Conservation (phyloP, 2,113 vertebrate genomes). For the Brachyhypopomus gauderio region DNA sequence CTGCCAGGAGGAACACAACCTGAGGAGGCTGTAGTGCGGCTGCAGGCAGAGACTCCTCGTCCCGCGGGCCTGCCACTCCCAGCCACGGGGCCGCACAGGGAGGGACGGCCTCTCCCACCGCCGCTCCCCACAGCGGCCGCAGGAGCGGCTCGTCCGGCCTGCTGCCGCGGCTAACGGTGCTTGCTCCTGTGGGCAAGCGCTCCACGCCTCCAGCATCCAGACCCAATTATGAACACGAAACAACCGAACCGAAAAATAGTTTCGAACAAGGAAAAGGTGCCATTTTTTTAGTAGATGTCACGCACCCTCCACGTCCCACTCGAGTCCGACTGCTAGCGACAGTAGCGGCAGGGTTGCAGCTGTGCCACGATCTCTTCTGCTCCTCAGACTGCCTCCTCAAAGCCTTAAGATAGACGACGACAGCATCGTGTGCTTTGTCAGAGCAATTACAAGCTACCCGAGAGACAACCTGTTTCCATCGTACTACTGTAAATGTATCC, state of each 20-base stretch:
- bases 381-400: constrained; percentile 36
- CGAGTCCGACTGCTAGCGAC: background rate
- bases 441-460: constrained; percentile 7
- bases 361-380: background rate
- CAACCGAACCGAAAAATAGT: constrained; percentile 1
- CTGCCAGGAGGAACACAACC: constrained; percentile 82
- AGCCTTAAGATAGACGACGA: constrained; percentile 27
- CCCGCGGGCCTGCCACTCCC: background rate
- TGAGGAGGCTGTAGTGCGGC: constrained; percentile 68
- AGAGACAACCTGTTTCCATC: constrained; percentile 58
- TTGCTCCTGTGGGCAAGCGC: background rate
- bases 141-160: constrained; percentile 6
- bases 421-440: constrained; percentile 42
- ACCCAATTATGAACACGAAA: background rate
- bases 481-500: constrained; percentile 77
- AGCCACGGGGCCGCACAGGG: constrained; percentile 58
- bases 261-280: background rate
- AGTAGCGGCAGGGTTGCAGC: background rate
- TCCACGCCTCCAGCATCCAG: background rate
- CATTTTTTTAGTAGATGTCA: constrained; percentile 16
- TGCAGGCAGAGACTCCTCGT: constrained; percentile 30
- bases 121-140: background rate
- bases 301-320: background rate
- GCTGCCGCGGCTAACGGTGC: constrained; percentile 24
- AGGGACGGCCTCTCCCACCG: constrained; percentile 60